These are phyloP conservation scores for Cynoglossus semilaevis DNA, from an alignment of 2,113 vertebrate species.

Conservation along the genomic window DNA sequence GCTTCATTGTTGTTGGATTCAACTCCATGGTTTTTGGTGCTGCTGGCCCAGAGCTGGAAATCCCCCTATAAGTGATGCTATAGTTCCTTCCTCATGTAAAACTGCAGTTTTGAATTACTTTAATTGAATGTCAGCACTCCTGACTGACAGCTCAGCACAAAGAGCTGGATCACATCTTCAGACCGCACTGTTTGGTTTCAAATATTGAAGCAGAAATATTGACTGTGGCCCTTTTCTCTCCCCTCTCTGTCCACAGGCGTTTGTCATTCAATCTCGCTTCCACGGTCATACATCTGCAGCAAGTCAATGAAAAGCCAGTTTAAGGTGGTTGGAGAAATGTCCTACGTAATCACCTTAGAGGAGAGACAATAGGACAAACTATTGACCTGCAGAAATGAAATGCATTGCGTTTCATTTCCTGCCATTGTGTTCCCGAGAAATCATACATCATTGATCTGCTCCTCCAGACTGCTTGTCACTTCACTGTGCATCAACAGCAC, in stretches of 20 bases:
- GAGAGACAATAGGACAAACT: slow-evolving; percentile 19
- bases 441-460: neutral
- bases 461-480: neutral
- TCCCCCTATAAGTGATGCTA: slow-evolving; percentile 12
- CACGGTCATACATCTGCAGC: neutral
- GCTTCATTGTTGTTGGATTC: slow-evolving; percentile 20
- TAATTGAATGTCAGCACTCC: slow-evolving; percentile 20
- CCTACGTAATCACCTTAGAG: slow-evolving; percentile 35
- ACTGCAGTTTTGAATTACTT: slow-evolving; percentile 35
- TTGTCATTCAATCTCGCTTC: slow-evolving; percentile 6
- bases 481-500: neutral
- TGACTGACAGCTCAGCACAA: slow-evolving; percentile 25
- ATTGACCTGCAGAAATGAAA: slow-evolving; percentile 9
- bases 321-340: slow-evolving; percentile 29
- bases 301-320: slow-evolving; percentile 17
- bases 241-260: slow-evolving; percentile 6
- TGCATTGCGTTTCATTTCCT: slow-evolving; percentile 10
- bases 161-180: neutral
- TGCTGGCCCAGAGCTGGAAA: slow-evolving; percentile 19
- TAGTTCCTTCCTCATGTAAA: slow-evolving; percentile 23
- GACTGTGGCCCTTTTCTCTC: neutral
- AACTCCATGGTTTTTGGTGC: neutral
- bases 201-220: slow-evolving; percentile 28
- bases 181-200: slow-evolving; percentile 16
- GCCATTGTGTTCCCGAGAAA: neutral